Base-by-base conservation (phyloP, 1,140 invertebrate genomes). In the Oncopeltus fasciatus region DNA sequence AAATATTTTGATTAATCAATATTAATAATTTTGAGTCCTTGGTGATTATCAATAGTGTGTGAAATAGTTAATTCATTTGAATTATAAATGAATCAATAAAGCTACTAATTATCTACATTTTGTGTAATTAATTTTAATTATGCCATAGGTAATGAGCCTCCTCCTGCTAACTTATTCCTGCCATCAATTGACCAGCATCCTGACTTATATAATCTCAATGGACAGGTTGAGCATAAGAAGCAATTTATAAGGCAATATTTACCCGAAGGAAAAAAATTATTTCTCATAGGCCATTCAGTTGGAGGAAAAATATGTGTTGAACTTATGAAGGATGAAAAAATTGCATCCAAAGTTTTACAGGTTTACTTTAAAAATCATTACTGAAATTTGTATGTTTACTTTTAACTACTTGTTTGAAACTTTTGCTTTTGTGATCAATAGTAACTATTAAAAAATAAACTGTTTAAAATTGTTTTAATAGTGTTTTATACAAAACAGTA, bases 201-300 rank as follows among this genome's bases (percentile, higher is more conserved):
- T 1, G 68, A 73, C 20, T 64, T 82, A 27, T 91, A 84, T 72
- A 76, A 80, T 65, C 69, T 92, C 20, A 71, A 82, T 60, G 87
- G 83, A 8, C 90, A 93, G 76, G 74, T 88, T n/a, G 68, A 81
- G n/a, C 87, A 92, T 70, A 92, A 92, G 74, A 75, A 80, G 14
- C 77, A 81, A 49, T 91, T 92, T 72, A 82, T 92, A 46, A 75
- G 81, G 61, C 77, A 83, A 62, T 83, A 83, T 68, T 74, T 90
- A 59, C 86, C 88, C 4, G 66, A 74, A 38, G 75, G 84, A 72
- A 77, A 80, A 0, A 80, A 78, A 67, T 69, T 94, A 2, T 81
- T 88, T 72, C 67, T 92, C 0, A 78, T 93, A 65, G 89, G 86
- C 1, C 90, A 93, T 77, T 93, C 90, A 0, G 86, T 92, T 68